Evolutionary conservation across 2,888 invertebrate genomes (phyloP), one percentile per base, ranked within the genome.

Genomic region (Actias luna): DNA sequence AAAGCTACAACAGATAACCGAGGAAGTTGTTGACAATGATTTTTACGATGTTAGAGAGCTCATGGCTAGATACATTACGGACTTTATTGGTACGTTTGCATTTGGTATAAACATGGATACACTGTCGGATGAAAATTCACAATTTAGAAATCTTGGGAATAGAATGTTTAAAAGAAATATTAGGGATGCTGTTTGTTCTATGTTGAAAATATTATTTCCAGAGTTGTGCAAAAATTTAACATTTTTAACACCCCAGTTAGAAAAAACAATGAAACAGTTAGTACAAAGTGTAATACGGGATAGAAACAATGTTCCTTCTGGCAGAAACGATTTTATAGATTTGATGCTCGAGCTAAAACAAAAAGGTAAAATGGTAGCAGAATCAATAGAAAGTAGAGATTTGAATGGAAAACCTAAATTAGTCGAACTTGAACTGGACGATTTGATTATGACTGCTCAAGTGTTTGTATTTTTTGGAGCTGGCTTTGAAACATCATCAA

Each of bases 401-500:
- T 39, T 74, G 0, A 82, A 91, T 69, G 90, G 90, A 1, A 69
- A 81, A 22, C 78, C 88, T 2, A 83, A 84, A 75, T 74, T 77
- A 10, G 76, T 88, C 0, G 82, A 85, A 62, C 63, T 88, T 59
- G 87, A 89, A 75, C 66, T 90, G 63, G 83, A 78, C 63, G 87
- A 89, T 59, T 63, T 79, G 58, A 66, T 90, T 60, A 77, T 92
- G 76, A 83, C 83, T 14, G 89, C 92, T 3, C 92, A 91, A 79
- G 85, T 86, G 0, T 91, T 92, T 70, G 84, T 89, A 5, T 92
- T 92, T 68, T 92, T 92, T 58, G 92, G 86, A 22, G 93, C 93
- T 63, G 93, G 93, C 8, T 93, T 92, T 69, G 93, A 93, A 73
- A 93, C 93, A 2, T 93, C 93, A 0, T 93, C 93, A 0, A 88